Evolutionary conservation across 2,797 vertebrate species (phyloP).

Genomic region (Sardinella longiceps): DNA sequence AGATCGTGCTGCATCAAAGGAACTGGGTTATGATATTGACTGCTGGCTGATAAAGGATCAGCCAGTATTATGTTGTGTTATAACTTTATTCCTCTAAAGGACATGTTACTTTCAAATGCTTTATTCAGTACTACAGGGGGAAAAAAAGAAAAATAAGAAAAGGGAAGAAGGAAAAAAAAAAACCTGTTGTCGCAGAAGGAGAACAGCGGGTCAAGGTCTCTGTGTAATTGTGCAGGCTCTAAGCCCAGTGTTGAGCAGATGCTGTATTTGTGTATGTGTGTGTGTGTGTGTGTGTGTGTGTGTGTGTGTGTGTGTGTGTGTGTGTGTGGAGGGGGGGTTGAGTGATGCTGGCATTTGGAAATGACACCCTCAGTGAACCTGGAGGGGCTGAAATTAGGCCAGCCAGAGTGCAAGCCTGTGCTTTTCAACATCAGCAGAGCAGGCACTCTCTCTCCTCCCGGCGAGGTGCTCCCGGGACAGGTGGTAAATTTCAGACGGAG

Average conservation of each 20-base stretch:
- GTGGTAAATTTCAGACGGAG: neutral
- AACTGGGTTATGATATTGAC: conserved; percentile 7
- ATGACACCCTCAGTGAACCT: conserved; percentile 20
- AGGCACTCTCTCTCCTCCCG: neutral
- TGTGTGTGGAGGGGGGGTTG: neutral
- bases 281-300: too few relatives aligned
- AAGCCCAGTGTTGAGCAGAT: conserved; percentile 5
- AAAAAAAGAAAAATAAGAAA: neutral
- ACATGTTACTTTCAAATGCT: neutral
- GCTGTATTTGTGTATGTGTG: neutral
- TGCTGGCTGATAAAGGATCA: neutral
- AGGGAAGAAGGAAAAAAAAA: neutral
- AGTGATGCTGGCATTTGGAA: conserved; percentile 22
- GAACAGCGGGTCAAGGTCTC: conserved; percentile 22
- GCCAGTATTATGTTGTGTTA: neutral
- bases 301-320: too few relatives aligned
- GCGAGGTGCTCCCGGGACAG: conserved; percentile 17
- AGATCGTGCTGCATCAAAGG: neutral
- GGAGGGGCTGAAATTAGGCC: conserved; percentile 24
- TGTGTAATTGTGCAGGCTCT: conserved; percentile 6
- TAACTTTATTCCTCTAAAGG: neutral
- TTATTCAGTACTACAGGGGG: neutral
- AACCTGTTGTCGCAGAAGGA: neutral
- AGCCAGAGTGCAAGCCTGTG: conserved; percentile 3
- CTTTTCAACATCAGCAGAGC: neutral